Evolutionary conservation across 2,888 invertebrate genomes (phyloP), one percentile per base, ranked within the genome.

Genomic region (Zonitis immaculata): DNA sequence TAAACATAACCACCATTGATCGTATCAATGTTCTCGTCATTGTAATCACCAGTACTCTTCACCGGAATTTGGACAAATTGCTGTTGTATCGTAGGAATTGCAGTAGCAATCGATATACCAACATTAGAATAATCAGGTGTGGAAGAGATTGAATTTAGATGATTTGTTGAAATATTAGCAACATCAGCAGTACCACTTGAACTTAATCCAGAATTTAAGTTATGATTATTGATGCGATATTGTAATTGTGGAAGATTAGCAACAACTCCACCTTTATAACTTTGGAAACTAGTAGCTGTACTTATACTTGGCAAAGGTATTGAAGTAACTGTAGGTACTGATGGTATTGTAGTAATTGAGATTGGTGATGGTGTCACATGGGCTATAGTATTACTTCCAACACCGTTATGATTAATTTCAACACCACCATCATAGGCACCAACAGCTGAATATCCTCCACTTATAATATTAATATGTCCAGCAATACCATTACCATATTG

Each of bases 221-320:
- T 30, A 14, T 32, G 25, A 27, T 55, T 53, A 18, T 54, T 28
- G 49, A 58, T 2, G 71, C 53, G 70, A 47, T 68, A 67, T 56
- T 74, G 74, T n/a, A 73, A 56, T 60, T 72, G 65, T 0, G 73
- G 74, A 5, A 70, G 53, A 47, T 73, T 74, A 4, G 73, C 73
- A 8, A 73, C 67, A 8, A 73, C 73, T 12, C 73, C 74, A 27
- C 67, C 70, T 30, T 66, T 63, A 47, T 63, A 67, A 43, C 60
- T 66, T 44, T 67, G 66, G 47, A 73, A 67, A 5, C 63, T 60
- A 11, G 63, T 47, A 32, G 58, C 57, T 6, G 64, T 62, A 42
- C 64, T 65, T 1, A 67, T 54, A 5, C 58, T 54, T 22, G 71
- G 71, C 16, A 70, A 56, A 4, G 72, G 72, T 26, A 72, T 70